Base-by-base conservation (phyloP, 1,140 invertebrate species). In the Drosophila azteca region DNA sequence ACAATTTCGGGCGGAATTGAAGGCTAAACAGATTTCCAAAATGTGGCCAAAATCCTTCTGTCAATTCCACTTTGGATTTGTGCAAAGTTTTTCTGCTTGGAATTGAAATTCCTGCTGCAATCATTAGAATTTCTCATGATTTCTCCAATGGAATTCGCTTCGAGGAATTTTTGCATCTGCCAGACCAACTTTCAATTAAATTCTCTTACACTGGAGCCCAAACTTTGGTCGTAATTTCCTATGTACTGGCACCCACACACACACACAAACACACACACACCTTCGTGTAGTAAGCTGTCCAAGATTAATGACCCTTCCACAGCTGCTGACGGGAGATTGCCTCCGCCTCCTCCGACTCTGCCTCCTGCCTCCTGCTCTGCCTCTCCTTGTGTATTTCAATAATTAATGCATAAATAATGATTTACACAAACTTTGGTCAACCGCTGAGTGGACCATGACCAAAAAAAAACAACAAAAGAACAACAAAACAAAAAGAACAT, bases 401-500 rank as follows among this genome's bases (percentile, higher is more conserved):
- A 81, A 81, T 73, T 81, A 81, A 77, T 81, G 73, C 78, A 77
- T 73, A 69, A 81, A 77, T 82, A 82, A 82, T 74, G 74, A 82
- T 82, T 82, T 70, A 77, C 71, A 63, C 73, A 81, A 73, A 75
- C 61, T 67, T 35, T 17, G 60, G 55, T 62, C 61, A 68, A 15
- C 66, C 60, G 46, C 41, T 49, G 62, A 73, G 45, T 46, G 29
- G 59, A 35, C 43, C 67, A 63, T 61, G 49, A 17, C 50, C 22
- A 60, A 35, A 45, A 41, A 26, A 5, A 46, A 63, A 22, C 22
- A 60, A 35, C 41, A 41, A 26, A 5, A 46, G 59, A 22, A 49
- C 0, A 51, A 68, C 31, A 58, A 46, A 52, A 8, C 6, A 31
- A 4, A 57, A 43, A 69, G 44, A 59, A 43, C 41, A 48, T 29